Percentiles rank a stretch among this genome's conserved stretches.
These are phyloP conservation scores for Pemphigus obesinymphae DNA, from an alignment of 1,140 invertebrate genomes.

Conservation along the genomic window DNA sequence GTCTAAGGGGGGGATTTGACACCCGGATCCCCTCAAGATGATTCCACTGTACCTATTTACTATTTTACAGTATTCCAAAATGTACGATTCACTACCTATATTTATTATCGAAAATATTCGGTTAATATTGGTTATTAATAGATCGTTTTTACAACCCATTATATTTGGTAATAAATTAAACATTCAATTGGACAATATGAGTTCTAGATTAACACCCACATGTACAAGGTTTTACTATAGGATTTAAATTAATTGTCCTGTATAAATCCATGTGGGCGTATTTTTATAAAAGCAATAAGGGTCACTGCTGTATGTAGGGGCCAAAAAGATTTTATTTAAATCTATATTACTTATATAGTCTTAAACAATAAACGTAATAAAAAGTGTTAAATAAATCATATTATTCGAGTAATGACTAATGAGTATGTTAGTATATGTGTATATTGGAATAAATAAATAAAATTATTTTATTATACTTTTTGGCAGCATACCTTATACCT, in stretches of 20 bases:
- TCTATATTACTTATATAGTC: no score
- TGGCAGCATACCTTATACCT: no score
- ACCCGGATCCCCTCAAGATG: no score
- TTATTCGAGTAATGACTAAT: background rate
- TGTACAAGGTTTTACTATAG: background rate
- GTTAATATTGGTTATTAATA: no score
- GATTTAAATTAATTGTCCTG: background rate
- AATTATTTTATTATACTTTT: background rate
- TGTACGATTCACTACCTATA: no score
- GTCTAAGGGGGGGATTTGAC: no score
- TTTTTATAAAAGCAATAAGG: background rate
- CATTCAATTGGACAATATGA: background rate
- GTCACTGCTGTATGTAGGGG: background rate
- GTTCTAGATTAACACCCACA: background rate
- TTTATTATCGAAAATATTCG: no score
- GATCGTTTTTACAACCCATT: no score
- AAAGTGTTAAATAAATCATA: background rate
- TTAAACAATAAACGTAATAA: background rate
- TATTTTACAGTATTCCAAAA: no score
- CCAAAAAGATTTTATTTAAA: background rate
- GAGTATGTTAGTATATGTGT: background rate
- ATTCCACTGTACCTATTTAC: no score
- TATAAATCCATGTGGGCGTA: slow-evolving; percentile 13
- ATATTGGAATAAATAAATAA: background rate
- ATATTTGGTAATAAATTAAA: background rate